Evolutionary conservation across 2,797 vertebrate genomes (phyloP).

Genomic region (Vespertilio murinus): DNA sequence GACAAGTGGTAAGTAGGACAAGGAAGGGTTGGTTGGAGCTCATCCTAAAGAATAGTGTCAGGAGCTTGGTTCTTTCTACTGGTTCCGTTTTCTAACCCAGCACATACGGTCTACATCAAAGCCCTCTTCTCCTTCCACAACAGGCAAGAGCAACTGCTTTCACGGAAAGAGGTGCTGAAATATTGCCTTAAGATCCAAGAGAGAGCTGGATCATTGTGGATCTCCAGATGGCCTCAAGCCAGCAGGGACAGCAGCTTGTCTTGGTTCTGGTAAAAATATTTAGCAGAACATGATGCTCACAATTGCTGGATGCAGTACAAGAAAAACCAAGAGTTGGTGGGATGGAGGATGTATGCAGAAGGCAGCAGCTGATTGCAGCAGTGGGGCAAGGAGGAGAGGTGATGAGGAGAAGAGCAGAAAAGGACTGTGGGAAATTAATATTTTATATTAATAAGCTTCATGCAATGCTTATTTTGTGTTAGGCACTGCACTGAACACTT

Average conservation of each 20-base stretch:
- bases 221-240: background rate
- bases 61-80: background rate
- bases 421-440: background rate
- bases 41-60: background rate
- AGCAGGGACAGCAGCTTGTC: background rate
- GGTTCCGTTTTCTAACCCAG: constrained; percentile 51
- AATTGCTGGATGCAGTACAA: background rate
- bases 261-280: background rate
- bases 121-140: background rate
- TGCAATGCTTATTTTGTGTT: background rate
- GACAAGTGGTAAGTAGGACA: background rate
- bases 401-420: background rate
- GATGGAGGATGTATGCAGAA: background rate
- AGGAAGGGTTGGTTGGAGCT: background rate
- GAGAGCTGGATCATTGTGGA: background rate
- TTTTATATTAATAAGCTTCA: background rate
- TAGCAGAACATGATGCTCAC: background rate
- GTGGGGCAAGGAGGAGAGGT: background rate
- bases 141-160: constrained; percentile 2
- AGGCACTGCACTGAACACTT: background rate
- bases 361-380: background rate
- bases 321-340: background rate
- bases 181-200: background rate
- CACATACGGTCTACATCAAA: background rate
- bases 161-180: background rate